Evolutionary conservation across 2,888 invertebrate genomes (phyloP), one percentile per base, ranked within the genome.

Genomic region (Tribolium freemani): DNA sequence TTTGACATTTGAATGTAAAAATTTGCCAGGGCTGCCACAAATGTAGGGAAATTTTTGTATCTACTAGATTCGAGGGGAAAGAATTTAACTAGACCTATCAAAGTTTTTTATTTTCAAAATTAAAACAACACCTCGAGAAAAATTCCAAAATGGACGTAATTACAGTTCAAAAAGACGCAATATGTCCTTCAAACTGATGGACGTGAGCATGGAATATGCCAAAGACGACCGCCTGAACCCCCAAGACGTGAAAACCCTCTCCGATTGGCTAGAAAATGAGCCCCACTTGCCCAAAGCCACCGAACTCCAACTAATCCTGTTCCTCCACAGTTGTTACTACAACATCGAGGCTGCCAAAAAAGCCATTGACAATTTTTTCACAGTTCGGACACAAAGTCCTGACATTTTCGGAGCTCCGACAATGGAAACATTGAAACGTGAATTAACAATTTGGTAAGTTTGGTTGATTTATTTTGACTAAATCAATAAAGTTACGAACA

Each of bases 321-420:
- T 92, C 70, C 89, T 91, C 76, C 91, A 93, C 83, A 92, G 93
- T 81, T 93, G 93, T 84, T 87, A 89, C 69, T 90, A 90, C 77
- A 91, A 92, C 76, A 87, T 92, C 61, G 93, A 93, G 76, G 88
- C 90, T 11, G 88, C 94, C 0, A 94, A 94, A 83, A 87, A 88
- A 54, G 91, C 93, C 6, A 87, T 94, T 38, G 94, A 94, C 78
- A 89, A 90, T 0, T 90, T 91, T 84, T 91, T 89, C 79, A 93
- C 93, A 0, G 87, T 92, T 4, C 89, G 90, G 77, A 91, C 92
- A 0, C 90, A 91, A 73, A 91, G 92, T 79, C 89, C 89, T 0
- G 91, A 90, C 73, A 88, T 92, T 80, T 93, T 93, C 9, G 57
- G 38, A 38, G 38, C 5, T 26, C 26, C 5, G 3, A 3, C 26